Conservation (phyloP, 2,888 invertebrate genomes). For the Cantharis rustica region DNA sequence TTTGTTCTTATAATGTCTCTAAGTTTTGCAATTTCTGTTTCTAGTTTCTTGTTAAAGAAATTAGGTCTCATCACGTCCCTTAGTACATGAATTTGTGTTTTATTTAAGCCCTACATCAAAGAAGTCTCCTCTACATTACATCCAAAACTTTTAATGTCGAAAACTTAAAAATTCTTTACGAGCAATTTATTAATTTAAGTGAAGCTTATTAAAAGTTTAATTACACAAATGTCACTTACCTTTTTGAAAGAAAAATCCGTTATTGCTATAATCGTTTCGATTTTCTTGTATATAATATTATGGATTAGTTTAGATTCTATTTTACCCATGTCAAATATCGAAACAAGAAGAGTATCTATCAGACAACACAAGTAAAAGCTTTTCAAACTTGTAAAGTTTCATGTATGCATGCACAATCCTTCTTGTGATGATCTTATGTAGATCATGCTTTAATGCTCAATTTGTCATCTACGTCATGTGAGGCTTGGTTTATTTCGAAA, state of each 20-base stretch:
- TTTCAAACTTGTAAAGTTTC: not conserved
- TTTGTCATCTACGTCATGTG: not conserved
- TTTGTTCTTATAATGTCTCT: not conserved
- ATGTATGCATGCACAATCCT: not conserved
- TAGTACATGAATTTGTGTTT: not conserved
- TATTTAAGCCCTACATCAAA: not conserved
- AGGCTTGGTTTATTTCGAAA: not conserved
- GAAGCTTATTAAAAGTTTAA: not conserved
- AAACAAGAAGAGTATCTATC: not conserved
- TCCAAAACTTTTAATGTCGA: not conserved
- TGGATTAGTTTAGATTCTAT: not conserved
- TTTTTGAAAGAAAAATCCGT: not conserved
- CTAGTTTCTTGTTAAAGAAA: not conserved
- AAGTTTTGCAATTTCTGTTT: not conserved
- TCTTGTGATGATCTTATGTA: not conserved
- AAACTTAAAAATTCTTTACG: not conserved
- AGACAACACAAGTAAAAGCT: not conserved
- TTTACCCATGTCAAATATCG: not conserved
- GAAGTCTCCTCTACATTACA: not conserved
- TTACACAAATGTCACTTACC: not conserved
- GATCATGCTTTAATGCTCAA: not conserved
- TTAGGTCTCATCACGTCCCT: not conserved
- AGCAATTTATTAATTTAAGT: not conserved
- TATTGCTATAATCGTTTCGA: not conserved
- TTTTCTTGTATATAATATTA: not conserved